phyloP scores from a whole-genome alignment of 1,140 invertebrate species.

The Pygmarrhopalites habei region DNA sequence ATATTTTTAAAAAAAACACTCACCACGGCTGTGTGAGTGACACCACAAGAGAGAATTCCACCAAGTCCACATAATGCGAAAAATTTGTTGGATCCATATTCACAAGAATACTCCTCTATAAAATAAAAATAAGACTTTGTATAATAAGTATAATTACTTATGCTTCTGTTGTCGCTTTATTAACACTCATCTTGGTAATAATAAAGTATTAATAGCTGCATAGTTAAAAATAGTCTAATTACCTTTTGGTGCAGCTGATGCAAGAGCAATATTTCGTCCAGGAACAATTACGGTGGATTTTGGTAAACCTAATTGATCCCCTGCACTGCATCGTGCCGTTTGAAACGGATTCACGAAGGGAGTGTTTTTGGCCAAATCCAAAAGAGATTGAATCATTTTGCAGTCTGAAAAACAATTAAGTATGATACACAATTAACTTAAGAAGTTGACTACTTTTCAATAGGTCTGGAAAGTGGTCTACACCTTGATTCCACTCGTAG shows the following conservation, averaged over 20 bases:
- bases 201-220: no score
- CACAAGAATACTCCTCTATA: slow-evolving; percentile 42
- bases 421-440: no score
- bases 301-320: slow-evolving; percentile 22
- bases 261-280: slow-evolving; percentile 43
- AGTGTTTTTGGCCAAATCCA: slow-evolving; percentile 65
- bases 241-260: slow-evolving; percentile 40
- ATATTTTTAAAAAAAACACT: no score
- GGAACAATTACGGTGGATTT: slow-evolving; percentile 37
- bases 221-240: no score
- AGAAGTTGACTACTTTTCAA: no score
- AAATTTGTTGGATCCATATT: slow-evolving; percentile 87
- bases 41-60: slow-evolving; percentile 90
- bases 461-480: no score
- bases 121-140: background rate
- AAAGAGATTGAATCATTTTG: slow-evolving; percentile 62
- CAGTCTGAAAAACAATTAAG: no score
- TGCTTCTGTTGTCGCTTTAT: no score
- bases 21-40: slow-evolving; percentile 77
- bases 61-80: slow-evolving; percentile 91
- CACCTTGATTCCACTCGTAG: no score
- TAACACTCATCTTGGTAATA: no score
- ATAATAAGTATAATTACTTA: no score
- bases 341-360: slow-evolving; percentile 62
- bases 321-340: slow-evolving; percentile 44